These are phyloP conservation scores for Synanthedon tipuliformis DNA, from an alignment of 2,888 invertebrate genomes.

Conservation along the genomic window DNA sequence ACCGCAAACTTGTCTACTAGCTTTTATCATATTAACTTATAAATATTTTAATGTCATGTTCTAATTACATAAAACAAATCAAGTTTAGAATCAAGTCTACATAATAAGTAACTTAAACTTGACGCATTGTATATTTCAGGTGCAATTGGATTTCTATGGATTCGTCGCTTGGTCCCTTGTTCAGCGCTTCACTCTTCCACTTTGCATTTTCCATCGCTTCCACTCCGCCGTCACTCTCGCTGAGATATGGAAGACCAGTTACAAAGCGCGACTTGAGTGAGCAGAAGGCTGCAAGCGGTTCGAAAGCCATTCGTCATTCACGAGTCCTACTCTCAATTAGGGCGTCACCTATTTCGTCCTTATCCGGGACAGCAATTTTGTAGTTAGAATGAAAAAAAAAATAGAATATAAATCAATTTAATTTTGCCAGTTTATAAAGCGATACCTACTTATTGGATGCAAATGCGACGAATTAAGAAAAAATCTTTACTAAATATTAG, in stretches of 20 bases:
- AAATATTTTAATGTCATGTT: too few species aligned
- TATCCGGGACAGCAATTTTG: constrained; percentile 56
- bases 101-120: neutral
- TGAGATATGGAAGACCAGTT: constrained; percentile 96
- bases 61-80: neutral
- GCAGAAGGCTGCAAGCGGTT: constrained; percentile 15
- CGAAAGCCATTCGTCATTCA: constrained; percentile 7
- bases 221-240: constrained; percentile 94
- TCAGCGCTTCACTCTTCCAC: constrained; percentile 90
- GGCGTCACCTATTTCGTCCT: constrained; percentile 52
- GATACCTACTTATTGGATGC: neutral
- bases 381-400: neutral
- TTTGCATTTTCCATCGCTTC: constrained; percentile 97
- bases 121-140: constrained; percentile 36
- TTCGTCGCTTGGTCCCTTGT: constrained; percentile 93
- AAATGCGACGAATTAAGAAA: constrained; percentile 32
- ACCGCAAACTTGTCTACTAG: too few species aligned
- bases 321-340: constrained; percentile 24
- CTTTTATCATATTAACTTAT: too few species aligned
- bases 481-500: constrained; percentile 8
- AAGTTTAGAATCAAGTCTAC: neutral
- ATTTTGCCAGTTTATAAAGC: neutral
- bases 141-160: constrained; percentile 92
- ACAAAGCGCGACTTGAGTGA: constrained; percentile 91
- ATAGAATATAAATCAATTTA: constrained; percentile 13